Percentiles rank a stretch among this genome's conserved stretches.
Evolutionary conservation across 2,113 vertebrate genomes (phyloP).

Genomic region (Sapayoa aenigma): DNA sequence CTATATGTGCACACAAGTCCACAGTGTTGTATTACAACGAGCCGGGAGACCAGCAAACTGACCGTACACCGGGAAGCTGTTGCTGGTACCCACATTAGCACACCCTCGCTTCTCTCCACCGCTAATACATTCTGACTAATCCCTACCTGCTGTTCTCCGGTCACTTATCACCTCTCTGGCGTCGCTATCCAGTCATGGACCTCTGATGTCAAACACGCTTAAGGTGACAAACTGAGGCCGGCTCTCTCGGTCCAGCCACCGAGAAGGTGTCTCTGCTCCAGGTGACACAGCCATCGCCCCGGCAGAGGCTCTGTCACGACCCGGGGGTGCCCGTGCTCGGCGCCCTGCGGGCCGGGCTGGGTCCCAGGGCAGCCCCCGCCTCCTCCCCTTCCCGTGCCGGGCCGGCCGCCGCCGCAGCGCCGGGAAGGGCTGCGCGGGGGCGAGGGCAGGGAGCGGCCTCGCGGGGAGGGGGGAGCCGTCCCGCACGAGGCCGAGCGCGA

Average conservation of each 20-base stretch:
- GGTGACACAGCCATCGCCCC: neutral
- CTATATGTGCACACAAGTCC: rapidly evolving
- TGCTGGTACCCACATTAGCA: neutral
- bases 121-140: rapidly evolving
- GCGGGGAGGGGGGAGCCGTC: neutral
- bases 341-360: neutral
- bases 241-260: neutral
- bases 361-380: neutral
- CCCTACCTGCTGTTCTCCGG: neutral
- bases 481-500: neutral
- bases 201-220: neutral
- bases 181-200: neutral
- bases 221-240: neutral
- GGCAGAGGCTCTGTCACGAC: neutral
- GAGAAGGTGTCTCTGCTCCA: neutral
- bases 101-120: neutral
- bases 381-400: neutral
- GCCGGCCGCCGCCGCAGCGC: neutral
- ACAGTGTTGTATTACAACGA: rapidly evolving
- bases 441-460: neutral
- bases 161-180: rapidly evolving
- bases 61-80: rapidly evolving
- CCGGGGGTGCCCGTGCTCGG: neutral
- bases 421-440: neutral
- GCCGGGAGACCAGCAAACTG: neutral